Evolutionary conservation across 2,797 vertebrate species (phyloP).

Genomic region (Mus minutoides): DNA sequence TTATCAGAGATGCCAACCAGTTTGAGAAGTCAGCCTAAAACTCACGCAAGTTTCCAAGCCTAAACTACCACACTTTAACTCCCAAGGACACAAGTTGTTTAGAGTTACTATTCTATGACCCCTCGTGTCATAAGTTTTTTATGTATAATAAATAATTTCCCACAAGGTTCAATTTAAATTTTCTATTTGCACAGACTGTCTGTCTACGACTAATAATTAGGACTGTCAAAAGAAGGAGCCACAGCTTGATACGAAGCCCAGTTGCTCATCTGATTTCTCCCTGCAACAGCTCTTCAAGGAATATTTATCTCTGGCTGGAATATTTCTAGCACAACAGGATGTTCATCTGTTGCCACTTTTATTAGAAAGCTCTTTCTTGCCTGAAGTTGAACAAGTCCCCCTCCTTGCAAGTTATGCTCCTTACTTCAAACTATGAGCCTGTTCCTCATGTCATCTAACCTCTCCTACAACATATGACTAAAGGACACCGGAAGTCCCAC

Average conservation of each 20-base stretch:
- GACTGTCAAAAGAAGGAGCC: neutral
- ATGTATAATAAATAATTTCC: neutral
- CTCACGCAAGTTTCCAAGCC: neutral
- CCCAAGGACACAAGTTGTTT: neutral
- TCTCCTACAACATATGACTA: neutral
- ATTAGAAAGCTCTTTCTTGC: neutral
- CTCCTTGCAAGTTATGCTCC: neutral
- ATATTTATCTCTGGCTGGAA: constrained; percentile 4
- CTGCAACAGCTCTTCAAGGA: neutral
- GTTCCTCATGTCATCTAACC: neutral
- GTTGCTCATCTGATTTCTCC: neutral
- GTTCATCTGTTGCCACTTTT: neutral
- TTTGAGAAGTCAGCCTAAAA: neutral
- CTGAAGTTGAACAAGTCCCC: neutral
- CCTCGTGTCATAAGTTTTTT: neutral
- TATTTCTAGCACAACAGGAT: neutral
- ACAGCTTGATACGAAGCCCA: neutral
- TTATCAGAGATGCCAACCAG: neutral
- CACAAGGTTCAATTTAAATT: neutral
- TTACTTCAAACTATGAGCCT: neutral
- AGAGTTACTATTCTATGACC: neutral
- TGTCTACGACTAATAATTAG: neutral
- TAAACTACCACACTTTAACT: constrained; percentile 3
- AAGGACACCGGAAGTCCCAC: neutral
- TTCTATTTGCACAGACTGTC: constrained; percentile 16